Evolutionary conservation across 2,113 vertebrate genomes (phyloP).

Genomic region (Vombatus ursinus): DNA sequence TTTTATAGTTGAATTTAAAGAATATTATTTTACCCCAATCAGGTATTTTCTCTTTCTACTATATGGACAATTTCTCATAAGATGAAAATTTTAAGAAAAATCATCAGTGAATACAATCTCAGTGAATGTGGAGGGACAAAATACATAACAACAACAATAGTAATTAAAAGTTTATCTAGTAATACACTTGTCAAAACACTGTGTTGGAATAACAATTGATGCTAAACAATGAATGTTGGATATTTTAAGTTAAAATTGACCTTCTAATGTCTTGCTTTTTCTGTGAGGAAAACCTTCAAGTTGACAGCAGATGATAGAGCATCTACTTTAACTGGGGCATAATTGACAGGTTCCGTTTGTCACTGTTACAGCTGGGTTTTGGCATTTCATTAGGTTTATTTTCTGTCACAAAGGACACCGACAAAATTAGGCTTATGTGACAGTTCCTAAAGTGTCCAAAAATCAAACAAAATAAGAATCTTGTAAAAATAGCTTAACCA

Average conservation of each 20-base stretch:
- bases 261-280: not conserved
- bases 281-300: not conserved
- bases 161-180: not conserved
- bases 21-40: not conserved
- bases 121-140: not conserved
- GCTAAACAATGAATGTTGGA: not conserved
- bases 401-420: not conserved
- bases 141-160: not conserved
- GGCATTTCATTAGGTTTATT: conserved; percentile 32
- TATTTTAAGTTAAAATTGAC: not conserved
- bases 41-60: not conserved
- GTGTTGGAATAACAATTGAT: not conserved
- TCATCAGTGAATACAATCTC: not conserved
- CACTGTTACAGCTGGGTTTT: conserved; percentile 12
- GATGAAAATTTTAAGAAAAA: not conserved
- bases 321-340: not conserved
- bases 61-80: not conserved
- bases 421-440: not conserved
- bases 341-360: not conserved
- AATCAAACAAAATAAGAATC: conserved; percentile 9
- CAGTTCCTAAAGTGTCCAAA: not conserved
- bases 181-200: not conserved
- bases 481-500: not conserved
- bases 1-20: conserved; percentile 7
- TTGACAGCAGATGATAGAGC: conserved; percentile 4